A percentile compares a stretch with the other conserved stretches of the same genome.
Conservation (phyloP, 2,797 vertebrate genomes). For the Rhabdophis nuchalis region DNA sequence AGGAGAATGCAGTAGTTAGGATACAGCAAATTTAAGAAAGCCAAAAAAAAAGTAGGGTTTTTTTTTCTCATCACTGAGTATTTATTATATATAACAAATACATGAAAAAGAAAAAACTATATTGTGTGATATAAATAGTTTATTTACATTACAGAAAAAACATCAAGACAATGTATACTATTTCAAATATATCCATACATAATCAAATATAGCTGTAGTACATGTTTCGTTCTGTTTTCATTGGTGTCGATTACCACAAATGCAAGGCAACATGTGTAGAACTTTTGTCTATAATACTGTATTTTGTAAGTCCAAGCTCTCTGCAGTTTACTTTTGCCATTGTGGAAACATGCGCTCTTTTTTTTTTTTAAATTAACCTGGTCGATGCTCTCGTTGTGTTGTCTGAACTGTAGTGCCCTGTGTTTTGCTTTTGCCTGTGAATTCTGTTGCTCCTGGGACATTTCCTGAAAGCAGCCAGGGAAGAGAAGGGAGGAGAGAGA, state of each 20-base stretch:
- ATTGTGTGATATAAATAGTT: slow-evolving; percentile 99
- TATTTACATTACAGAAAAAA: slow-evolving; percentile 99
- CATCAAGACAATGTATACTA: slow-evolving; percentile 99
- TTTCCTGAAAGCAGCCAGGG: slow-evolving; percentile 80
- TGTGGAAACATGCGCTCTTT: slow-evolving; percentile 81
- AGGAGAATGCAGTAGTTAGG: slow-evolving; percentile 63
- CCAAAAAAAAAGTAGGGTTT: slow-evolving; percentile 41
- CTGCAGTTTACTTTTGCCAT: slow-evolving; percentile 71
- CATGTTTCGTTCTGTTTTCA: slow-evolving; percentile 79
- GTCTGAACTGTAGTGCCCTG: slow-evolving; percentile 98
- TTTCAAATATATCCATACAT: slow-evolving; percentile 99
- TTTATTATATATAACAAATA: slow-evolving; percentile 87
- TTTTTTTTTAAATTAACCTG: slow-evolving; percentile 84
- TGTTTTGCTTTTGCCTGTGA: slow-evolving; percentile 98
- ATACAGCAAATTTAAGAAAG: slow-evolving; percentile 75
- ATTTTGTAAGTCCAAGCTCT: slow-evolving; percentile 72
- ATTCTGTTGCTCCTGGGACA: slow-evolving; percentile 98
- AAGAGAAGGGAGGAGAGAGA: neutral
- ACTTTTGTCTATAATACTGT: slow-evolving; percentile 79
- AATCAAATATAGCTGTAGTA: slow-evolving; percentile 97
- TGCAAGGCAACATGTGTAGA: slow-evolving; percentile 99
- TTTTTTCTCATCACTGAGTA: slow-evolving; percentile 80
- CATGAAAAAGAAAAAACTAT: slow-evolving; percentile 84
- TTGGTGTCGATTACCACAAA: slow-evolving; percentile 99
- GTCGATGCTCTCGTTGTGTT: slow-evolving; percentile 98